Evolutionary conservation across 2,113 vertebrate species (phyloP), one percentile per base, ranked within the genome.

Genomic region (Nothocercus nigrocapillus): DNA sequence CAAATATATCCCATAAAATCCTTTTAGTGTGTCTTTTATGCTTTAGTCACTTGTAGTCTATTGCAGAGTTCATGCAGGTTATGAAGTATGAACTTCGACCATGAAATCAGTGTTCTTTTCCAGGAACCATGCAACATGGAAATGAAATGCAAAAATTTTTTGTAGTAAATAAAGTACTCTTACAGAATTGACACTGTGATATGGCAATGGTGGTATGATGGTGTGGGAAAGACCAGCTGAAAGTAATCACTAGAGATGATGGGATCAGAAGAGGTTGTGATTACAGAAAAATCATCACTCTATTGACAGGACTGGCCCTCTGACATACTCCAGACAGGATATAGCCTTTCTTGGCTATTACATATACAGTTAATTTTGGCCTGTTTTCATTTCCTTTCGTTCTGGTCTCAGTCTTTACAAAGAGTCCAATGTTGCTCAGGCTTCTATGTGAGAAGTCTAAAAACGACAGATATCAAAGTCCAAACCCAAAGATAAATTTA

Each of bases 21-120:
- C 16, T 95, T 80, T 81, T 62, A 74, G 73, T 80, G 51, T 77
- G 27, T 59, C 18, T 91, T 92, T 80, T 47, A 54, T 70, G 49
- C 40, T 74, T 85, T 88, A 93, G 30, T 49, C 30, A 59, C 51
- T 73, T 73, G 14, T n/a, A 79, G 30, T 73, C 59, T 67, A 49
- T 88, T 88, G 67, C 67, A 78, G 36, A 66, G 45, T 28, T 14
- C 19, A 14, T 28, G 49, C 27, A 83, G 40, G 51, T 61, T 82
- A 67, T 67, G 30, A 74, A 89, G 68, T 42, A 62, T 88, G 59
- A 70, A 75, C 67, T 83, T 17, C 56, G 89, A 81, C 82, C 32
- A 11, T 0, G 5, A 88, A 49, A 53, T 90, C 80, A 56, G 3
- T 42, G 61, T 25, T 82, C 25, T 88, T 91, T 67, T 64, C 51